Evolutionary conservation across 1,140 invertebrate genomes (phyloP).

Genomic region (Panagrolaimus sp.): DNA sequence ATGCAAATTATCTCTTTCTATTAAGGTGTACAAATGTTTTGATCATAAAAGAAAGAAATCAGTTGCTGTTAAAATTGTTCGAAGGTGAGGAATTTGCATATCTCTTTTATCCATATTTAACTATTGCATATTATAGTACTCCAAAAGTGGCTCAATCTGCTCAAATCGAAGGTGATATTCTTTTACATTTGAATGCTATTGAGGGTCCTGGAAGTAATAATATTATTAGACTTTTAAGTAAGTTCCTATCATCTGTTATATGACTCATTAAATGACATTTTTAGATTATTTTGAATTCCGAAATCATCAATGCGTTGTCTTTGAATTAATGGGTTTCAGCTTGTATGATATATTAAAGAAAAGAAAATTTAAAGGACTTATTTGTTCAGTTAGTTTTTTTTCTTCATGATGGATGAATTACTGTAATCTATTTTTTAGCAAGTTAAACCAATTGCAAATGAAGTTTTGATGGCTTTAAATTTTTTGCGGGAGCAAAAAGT

Average conservation of each 20-base stretch:
- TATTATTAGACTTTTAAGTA: too few species aligned
- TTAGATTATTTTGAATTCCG: slow-evolving; percentile 12
- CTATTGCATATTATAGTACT: too few species aligned
- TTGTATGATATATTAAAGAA: slow-evolving; percentile 14
- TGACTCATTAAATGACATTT: background rate
- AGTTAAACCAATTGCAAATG: background rate
- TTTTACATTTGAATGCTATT: background rate
- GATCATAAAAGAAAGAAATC: background rate
- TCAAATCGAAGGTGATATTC: background rate
- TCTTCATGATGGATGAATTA: background rate
- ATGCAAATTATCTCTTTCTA: background rate
- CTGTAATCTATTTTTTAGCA: slow-evolving; percentile 8
- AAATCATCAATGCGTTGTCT: background rate
- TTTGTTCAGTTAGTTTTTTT: background rate
- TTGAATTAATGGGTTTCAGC: background rate
- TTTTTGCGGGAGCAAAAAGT: background rate
- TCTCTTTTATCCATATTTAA: too few species aligned
- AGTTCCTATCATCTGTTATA: too few species aligned
- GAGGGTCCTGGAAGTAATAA: too few species aligned
- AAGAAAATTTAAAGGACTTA: background rate
- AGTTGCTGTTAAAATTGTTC: background rate
- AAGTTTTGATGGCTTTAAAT: background rate
- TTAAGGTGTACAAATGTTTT: background rate
- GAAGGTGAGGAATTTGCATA: background rate
- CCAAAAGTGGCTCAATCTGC: slow-evolving; percentile 1